Conservation (phyloP, 2,888 invertebrate species). For the Danaus chrysippus region DNA sequence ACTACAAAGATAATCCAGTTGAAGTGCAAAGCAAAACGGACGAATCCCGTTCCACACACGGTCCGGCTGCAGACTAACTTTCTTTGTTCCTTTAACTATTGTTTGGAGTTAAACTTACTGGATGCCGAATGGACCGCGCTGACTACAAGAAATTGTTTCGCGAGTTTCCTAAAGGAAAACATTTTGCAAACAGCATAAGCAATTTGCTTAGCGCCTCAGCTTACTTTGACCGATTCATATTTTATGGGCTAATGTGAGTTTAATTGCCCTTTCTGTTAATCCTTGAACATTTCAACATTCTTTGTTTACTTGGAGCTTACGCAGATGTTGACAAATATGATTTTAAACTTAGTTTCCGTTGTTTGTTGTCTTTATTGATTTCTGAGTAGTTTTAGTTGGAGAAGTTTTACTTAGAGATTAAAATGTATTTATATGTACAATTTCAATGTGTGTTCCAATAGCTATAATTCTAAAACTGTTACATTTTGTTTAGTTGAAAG, state of each 20-base stretch:
- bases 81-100: conserved; percentile 73
- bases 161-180: conserved; percentile 73
- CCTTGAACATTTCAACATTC: conserved; percentile 20
- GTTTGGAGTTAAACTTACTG: conserved; percentile 69
- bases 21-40: conserved; percentile 43
- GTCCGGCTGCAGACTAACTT: conserved; percentile 60
- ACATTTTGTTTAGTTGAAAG: no score
- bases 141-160: conserved; percentile 71
- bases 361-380: not conserved
- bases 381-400: not conserved
- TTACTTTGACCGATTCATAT: conserved; percentile 51
- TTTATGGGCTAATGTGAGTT: conserved; percentile 62
- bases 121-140: conserved; percentile 67
- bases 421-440: not conserved
- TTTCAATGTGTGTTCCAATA: no score
- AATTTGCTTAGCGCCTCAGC: conserved; percentile 55
- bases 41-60: conserved; percentile 47
- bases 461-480: no score
- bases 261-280: conserved; percentile 34
- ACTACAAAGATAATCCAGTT: conserved; percentile 27
- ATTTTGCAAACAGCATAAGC: conserved; percentile 70
- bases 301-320: conserved; percentile 23
- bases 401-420: not conserved
- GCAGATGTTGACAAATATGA: conserved; percentile 17
- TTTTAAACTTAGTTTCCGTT: conserved; percentile 8